These are phyloP conservation scores for Meloidogyne exigua DNA, from an alignment of 1,140 invertebrate species.

Conservation along the genomic window DNA sequence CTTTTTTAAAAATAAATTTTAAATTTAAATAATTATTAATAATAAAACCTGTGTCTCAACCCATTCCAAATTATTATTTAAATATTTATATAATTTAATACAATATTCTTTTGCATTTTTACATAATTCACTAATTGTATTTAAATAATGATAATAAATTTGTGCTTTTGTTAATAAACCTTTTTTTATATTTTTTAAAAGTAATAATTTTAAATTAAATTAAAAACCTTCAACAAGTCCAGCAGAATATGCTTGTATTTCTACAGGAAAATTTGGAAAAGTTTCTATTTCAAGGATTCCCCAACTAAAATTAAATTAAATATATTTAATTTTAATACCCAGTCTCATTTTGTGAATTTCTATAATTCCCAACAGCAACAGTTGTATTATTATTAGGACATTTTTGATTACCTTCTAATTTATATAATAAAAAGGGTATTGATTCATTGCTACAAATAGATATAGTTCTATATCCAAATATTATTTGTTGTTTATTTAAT, in stretches of 20 bases:
- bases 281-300: constrained; percentile 61
- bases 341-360: constrained; percentile 56
- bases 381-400: constrained; percentile 31
- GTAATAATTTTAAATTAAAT: neutral
- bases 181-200: constrained; percentile 23
- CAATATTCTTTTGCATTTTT: constrained; percentile 48
- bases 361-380: constrained; percentile 54
- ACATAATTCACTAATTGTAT: constrained; percentile 54
- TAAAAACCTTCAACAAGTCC: constrained; percentile 56
- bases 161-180: constrained; percentile 54
- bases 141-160: constrained; percentile 58
- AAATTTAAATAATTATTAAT: neutral
- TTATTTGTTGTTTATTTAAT: neutral
- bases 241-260: constrained; percentile 61
- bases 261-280: constrained; percentile 45
- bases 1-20: neutral
- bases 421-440: neutral
- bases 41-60: constrained; percentile 37
- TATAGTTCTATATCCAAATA: neutral
- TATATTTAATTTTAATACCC: constrained; percentile 34
- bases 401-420: neutral
- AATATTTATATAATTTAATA: constrained; percentile 49
- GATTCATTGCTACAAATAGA: constrained; percentile 1
- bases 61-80: constrained; percentile 51
- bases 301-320: constrained; percentile 45